Conservation (phyloP, 2,113 vertebrate genomes). For the Lophochroa leadbeateri region DNA sequence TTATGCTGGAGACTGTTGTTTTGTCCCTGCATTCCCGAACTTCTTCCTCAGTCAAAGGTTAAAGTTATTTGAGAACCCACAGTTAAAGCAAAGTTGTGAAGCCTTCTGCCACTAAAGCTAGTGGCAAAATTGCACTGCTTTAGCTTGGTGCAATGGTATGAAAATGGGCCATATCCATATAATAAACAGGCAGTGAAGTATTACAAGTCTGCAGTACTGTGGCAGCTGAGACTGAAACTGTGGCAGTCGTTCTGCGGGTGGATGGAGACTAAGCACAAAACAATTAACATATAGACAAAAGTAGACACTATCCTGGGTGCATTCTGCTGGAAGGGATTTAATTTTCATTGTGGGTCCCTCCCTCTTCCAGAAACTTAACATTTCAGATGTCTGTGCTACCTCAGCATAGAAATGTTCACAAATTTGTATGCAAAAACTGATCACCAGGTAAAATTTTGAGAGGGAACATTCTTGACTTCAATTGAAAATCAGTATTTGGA, state of each 20-base stretch:
- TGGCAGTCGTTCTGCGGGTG: background rate
- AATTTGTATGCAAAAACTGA: background rate
- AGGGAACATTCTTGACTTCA: background rate
- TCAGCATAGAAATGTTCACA: background rate
- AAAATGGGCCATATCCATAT: background rate
- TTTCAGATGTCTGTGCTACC: background rate
- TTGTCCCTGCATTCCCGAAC: conserved; percentile 56
- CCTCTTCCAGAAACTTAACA: background rate
- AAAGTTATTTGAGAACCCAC: conserved; percentile 25
- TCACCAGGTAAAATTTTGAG: background rate
- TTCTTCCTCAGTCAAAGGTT: conserved; percentile 57
- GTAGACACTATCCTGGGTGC: background rate
- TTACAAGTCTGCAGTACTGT: background rate
- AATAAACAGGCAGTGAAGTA: background rate
- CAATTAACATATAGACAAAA: background rate
- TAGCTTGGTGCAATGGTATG: rapidly evolving
- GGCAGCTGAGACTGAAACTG: background rate
- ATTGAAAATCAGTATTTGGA: background rate
- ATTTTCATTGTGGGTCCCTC: background rate
- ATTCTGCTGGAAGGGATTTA: background rate
- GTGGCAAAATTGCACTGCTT: background rate
- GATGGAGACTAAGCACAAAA: background rate
- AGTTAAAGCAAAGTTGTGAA: background rate
- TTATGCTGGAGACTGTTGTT: conserved; percentile 52
- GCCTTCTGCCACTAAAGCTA: background rate